Base-by-base conservation (phyloP, 2,797 vertebrate species). In the Lates japonicus region DNA sequence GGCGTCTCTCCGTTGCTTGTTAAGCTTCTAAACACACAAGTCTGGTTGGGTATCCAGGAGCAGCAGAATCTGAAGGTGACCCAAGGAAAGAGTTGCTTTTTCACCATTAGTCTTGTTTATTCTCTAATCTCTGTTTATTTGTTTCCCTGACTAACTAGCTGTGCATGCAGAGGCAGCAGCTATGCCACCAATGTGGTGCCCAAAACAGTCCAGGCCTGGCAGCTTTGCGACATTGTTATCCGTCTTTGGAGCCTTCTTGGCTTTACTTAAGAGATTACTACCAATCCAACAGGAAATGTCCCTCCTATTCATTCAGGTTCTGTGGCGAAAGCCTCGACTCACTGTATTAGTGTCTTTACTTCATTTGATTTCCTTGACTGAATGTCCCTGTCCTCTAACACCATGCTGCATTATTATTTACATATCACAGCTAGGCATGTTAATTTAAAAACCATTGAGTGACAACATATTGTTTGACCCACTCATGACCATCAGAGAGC, bases 261-360 rank as follows among this genome's bases (percentile, higher is more conserved):
- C 78, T 86, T 91, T 75, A 63, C 78, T 66, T 75, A 88, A 91
- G 52, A 86, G 90, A 89, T 93, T 91, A 90, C 41, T n/a, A 0
- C n/a, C 76, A 84, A 72, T 87, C 84, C 75, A 86, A 75, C 39
- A 72, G 75, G 83, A 90, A 88, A 81, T 51, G 42, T 59, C 67
- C 76, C 51, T 82, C 76, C n/a, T 65, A 42, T 79, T 82, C 64
- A 73, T 74, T 73, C 74, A 79, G 77, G 61, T 62, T 76, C 44
- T 63, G 31, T n/a, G 17, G 17, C 68, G 31, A 75, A 80, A 61
- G 48, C 58, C 42, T 64, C 59, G 0, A 37, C 49, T 77, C 25
- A 20, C 76, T 49, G 22, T 42, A 55, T 70, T 42, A 49, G 41
- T 22, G 31, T 85, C 33, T 49, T 74, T 42, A 57, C 4, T 67